Conservation (phyloP, 2,797 vertebrate species). For the Macroramphosus scolopax region DNA sequence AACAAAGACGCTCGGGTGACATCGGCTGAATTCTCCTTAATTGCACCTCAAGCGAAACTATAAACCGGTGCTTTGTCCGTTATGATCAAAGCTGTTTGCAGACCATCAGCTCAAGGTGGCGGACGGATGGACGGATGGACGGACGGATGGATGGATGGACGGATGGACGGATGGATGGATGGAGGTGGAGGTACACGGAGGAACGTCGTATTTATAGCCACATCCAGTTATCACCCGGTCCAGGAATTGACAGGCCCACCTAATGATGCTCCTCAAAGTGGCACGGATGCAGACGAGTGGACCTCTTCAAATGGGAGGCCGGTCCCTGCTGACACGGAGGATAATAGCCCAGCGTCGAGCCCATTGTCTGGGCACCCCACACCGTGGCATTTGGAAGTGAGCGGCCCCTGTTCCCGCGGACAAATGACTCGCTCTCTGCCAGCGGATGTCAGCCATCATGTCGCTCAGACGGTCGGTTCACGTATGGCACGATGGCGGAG, state of each 20-base stretch:
- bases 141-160: too few species aligned
- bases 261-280: slow-evolving; percentile 81
- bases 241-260: slow-evolving; percentile 79
- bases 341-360: slow-evolving; percentile 75
- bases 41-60: too few species aligned
- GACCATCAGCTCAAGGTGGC: too few species aligned
- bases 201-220: slow-evolving; percentile 79
- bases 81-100: too few species aligned
- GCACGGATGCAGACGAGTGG: slow-evolving; percentile 76
- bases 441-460: slow-evolving; percentile 70
- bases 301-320: slow-evolving; percentile 78
- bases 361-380: slow-evolving; percentile 78
- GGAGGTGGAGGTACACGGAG: slow-evolving; percentile 30
- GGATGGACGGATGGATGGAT: slow-evolving; percentile 35
- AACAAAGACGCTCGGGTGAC: too few species aligned
- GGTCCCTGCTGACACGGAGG: slow-evolving; percentile 77
- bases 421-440: slow-evolving; percentile 76
- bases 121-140: too few species aligned
- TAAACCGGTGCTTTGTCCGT: too few species aligned
- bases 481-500: slow-evolving; percentile 61
- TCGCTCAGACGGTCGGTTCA: slow-evolving; percentile 67
- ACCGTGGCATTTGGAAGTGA: slow-evolving; percentile 76
- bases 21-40: too few species aligned
- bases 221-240: slow-evolving; percentile 67
- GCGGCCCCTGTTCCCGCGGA: slow-evolving; percentile 67